These are phyloP conservation scores for Parnassius mnemosyne DNA, from an alignment of 2,888 invertebrate genomes.

Conservation along the genomic window DNA sequence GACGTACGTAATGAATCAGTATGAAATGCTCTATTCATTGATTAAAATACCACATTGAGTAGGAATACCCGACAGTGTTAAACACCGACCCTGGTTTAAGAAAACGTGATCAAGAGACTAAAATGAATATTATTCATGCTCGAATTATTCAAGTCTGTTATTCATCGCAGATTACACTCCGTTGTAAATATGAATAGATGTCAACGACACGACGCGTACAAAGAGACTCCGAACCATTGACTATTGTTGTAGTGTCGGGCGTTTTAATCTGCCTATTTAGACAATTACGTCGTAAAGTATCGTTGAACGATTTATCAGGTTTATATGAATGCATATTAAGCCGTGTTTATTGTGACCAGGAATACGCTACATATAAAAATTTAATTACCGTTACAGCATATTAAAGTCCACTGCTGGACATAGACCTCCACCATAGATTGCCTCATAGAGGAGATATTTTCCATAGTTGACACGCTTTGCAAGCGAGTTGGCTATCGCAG, in stretches of 20 bases:
- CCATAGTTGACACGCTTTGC: too few relatives aligned
- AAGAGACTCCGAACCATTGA: conserved; percentile 1
- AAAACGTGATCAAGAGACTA: conserved; percentile 9
- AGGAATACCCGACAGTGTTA: not conserved
- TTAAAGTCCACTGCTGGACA: too few relatives aligned
- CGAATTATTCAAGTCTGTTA: conserved; percentile 3
- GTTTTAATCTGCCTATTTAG: conserved; percentile 1
- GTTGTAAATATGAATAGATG: not conserved
- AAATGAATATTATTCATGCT: conserved; percentile 2
- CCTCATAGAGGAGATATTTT: too few relatives aligned
- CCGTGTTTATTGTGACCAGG: not conserved
- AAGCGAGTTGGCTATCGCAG: too few relatives aligned
- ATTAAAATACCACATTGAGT: not conserved
- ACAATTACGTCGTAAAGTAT: not conserved
- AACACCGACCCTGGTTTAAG: not conserved
- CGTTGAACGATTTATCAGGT: not conserved
- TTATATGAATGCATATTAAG: not conserved
- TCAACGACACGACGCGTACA: conserved; percentile 6
- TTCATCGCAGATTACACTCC: conserved; percentile 2
- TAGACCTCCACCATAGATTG: too few relatives aligned
- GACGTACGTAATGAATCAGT: not conserved
- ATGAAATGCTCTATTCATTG: not conserved
- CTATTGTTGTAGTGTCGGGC: conserved; percentile 4
- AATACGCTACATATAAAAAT: too few relatives aligned
- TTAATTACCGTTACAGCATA: too few relatives aligned